Conservation (phyloP, 2,888 invertebrate species). For the Cylindroiulus punctatus region DNA sequence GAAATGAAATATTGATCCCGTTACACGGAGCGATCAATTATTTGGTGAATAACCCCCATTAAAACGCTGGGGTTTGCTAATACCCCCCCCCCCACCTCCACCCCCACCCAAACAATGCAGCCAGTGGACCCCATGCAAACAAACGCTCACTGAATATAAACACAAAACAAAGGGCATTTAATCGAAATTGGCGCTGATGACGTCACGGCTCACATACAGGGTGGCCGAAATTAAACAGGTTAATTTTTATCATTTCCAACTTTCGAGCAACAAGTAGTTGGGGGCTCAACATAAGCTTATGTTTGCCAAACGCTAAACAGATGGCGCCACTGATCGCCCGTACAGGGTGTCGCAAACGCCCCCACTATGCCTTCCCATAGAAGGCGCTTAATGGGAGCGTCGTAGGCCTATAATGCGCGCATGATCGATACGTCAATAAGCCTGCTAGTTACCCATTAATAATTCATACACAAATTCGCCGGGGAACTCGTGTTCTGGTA, state of each 20-base stretch:
- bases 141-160: constrained; percentile 4
- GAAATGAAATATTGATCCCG: constrained; percentile 38
- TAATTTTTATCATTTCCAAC: too few relatives aligned
- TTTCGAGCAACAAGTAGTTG: too few relatives aligned
- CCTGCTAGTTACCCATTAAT: constrained; percentile 32
- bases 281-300: too few relatives aligned
- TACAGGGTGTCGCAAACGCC: too few relatives aligned
- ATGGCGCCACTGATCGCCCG: too few relatives aligned
- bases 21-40: constrained; percentile 20
- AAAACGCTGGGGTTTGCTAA: background rate
- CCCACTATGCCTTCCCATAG: background rate
- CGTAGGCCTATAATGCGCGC: background rate
- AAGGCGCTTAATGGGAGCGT: background rate
- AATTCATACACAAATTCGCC: constrained; percentile 33
- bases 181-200: constrained; percentile 2
- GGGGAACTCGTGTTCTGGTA: constrained; percentile 21
- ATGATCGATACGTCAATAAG: constrained; percentile 42
- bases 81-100: background rate
- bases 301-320: too few relatives aligned
- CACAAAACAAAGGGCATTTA: background rate
- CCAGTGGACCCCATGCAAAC: constrained; percentile 13
- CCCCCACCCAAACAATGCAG: background rate
- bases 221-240: background rate
- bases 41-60: constrained; percentile 25
- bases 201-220: background rate